A percentile compares a stretch with the other conserved stretches of the same genome.
Evolutionary conservation across 2,797 vertebrate genomes (phyloP).

Genomic region (Sebastiscus tertius): DNA sequence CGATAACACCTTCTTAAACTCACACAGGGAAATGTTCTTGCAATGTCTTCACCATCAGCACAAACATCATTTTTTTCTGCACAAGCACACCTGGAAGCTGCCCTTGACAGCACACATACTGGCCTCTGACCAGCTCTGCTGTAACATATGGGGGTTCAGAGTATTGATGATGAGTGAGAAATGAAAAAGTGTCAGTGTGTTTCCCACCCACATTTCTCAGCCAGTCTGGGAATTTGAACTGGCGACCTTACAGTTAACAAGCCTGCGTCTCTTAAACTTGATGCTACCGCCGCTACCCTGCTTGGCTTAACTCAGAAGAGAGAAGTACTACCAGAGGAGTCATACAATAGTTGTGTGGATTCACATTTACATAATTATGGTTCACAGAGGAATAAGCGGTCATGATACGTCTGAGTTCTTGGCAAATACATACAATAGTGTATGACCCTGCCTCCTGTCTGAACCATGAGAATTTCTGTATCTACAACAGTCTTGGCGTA

Average conservation of each 20-base stretch:
- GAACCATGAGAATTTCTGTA: conserved; percentile 21
- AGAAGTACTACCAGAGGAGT: conserved; percentile 7
- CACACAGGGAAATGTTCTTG: background rate
- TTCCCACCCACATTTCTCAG: conserved; percentile 33
- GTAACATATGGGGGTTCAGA: conserved; percentile 9
- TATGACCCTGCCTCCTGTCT: conserved; percentile 25
- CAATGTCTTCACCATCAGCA: background rate
- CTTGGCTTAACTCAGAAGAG: background rate
- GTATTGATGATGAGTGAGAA: conserved; percentile 22
- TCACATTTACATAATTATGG: conserved; percentile 11
- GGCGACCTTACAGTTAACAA: conserved; percentile 24
- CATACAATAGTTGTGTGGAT: background rate
- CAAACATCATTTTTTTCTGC: background rate
- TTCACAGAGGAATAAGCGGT: conserved; percentile 14
- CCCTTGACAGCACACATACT: background rate
- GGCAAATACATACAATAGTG: conserved; percentile 17
- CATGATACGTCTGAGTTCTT: conserved; percentile 28
- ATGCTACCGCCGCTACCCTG: conserved; percentile 8
- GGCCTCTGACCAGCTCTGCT: conserved; percentile 23
- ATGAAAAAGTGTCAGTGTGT: conserved; percentile 1
- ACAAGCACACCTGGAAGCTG: conserved; percentile 13
- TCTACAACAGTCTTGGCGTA: background rate
- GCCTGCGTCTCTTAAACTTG: background rate
- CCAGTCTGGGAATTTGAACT: conserved; percentile 31
- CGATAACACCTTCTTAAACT: background rate